Base-by-base conservation (phyloP, 2,797 vertebrate species). In the Chromis chromis region DNA sequence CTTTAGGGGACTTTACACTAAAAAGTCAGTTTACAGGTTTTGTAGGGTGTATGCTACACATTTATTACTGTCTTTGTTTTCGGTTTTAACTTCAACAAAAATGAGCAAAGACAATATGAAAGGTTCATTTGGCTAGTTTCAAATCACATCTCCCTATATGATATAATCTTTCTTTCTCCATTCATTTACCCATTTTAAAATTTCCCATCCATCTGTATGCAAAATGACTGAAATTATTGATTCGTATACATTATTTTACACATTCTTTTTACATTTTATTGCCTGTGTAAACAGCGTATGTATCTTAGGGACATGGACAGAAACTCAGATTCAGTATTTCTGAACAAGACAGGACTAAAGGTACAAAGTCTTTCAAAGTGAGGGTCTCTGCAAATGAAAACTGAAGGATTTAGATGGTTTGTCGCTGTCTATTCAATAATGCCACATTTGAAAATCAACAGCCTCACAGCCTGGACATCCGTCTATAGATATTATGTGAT, bases 361-460 rank as follows among this genome's bases (percentile, higher is more conserved):
- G 40, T 42, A 42, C 40, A 42, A 42, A 10, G n/a, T 21, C n/a
- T 21, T 48, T 21, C 19, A 48, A 48, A 48, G 7, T 3, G 1
- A 21, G 46, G 2, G 8, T 48, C 2, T 48, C 13, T 17, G 53
- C 39, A 50, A 68, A 52, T 49, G 16, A 10, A 60, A 40, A 54
- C 36, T 21, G 0, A 57, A 72, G 2, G 1, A 16, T 31, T 13
- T 49, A 4, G 24, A 0, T 6, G 19, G 42, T 19, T 44, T 44
- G 17, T 27, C 33, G 44, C 12, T 10, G 12, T 42, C 8, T 12
- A 3, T 59, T 19, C 14, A 31, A 21, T 9, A 25, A 13, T 22
- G 39, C n/a, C 1, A 40, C 44, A 14, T 64, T 7, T 48, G 25
- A 39, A 68, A 70, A 77, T 36, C 28, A 12, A 25, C 46, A 24